Evolutionary conservation across 2,888 invertebrate species (phyloP), one percentile per base, ranked within the genome.

Genomic region (Drosophila eohydei): DNA sequence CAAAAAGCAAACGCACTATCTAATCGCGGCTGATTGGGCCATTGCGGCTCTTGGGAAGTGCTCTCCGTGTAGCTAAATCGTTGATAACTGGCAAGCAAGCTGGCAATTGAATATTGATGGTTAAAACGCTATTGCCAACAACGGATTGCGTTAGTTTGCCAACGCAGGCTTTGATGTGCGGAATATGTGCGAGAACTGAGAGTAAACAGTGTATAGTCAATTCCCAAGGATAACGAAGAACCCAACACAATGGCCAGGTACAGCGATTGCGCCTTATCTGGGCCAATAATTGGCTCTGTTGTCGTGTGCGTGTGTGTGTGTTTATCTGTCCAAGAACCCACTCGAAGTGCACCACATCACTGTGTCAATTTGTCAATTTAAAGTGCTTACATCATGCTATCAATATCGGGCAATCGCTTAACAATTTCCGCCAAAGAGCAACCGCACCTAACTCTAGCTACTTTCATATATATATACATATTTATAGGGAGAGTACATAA

Each of bases 71-170:
- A 65, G 85, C 79, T 63, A 80, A 72, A 74, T 62, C 78, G 79
- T 63, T 71, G 77, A 74, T 81, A 78, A 73, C 71, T 58, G 58
- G 58, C 68, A 26, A 41, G 57, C 46, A 62, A 46, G 43, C 57
- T 16, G 40, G 11, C 61, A 81, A 83, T 84, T 80, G 78, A 83
- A 63, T 81, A 85, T 83, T 84, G 86, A 81, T 81, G 86, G 86
- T 80, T 84, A 84, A 84, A 84, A 85, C 81, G 66, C 40, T 80
- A 74, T 78, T 74, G 69, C 71, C 81, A 76, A 68, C 80, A 38
- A 12, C n/a, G 67, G 83, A 83, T 84, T 67, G 71, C 14, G 65
- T 81, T 78, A 84, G 83, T 84, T 80, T 81, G 74, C 68, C 75
- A 83, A 68, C 76, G 74, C 72, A 60, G 55, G 63, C 73, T 76